phyloP scores from a whole-genome alignment of 2,113 vertebrate genomes.

The Mixornis gularis region DNA sequence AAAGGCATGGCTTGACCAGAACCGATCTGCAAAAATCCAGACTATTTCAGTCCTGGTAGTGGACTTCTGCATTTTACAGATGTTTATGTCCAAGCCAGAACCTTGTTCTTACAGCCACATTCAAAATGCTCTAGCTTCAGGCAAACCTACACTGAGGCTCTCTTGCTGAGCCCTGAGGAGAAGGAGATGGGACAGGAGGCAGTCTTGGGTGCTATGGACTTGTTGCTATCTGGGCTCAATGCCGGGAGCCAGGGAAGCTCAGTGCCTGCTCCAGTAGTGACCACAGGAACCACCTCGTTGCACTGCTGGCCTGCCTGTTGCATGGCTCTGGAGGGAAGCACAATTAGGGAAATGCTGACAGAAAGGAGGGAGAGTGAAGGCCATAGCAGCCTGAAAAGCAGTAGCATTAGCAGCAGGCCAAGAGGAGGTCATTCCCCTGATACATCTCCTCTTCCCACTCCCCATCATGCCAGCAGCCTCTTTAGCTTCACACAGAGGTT shows the following conservation, averaged over 20 bases:
- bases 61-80: neutral
- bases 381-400: neutral
- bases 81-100: neutral
- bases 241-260: neutral
- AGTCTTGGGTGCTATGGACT: neutral
- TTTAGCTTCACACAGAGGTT: neutral
- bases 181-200: neutral
- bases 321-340: neutral
- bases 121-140: neutral
- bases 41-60: neutral
- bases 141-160: neutral
- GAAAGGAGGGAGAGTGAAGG: neutral
- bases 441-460: neutral
- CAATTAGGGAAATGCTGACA: neutral
- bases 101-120: neutral
- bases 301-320: fast-evolving
- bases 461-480: neutral
- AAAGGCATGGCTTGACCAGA: neutral
- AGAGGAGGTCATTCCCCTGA: neutral
- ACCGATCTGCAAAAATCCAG: neutral
- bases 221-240: fast-evolving
- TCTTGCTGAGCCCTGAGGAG: neutral
- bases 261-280: neutral
- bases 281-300: fast-evolving
- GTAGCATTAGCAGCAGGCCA: neutral